Evolutionary conservation across 2,888 invertebrate species (phyloP), one percentile per base, ranked within the genome.

Genomic region (Drosophila antonietae): DNA sequence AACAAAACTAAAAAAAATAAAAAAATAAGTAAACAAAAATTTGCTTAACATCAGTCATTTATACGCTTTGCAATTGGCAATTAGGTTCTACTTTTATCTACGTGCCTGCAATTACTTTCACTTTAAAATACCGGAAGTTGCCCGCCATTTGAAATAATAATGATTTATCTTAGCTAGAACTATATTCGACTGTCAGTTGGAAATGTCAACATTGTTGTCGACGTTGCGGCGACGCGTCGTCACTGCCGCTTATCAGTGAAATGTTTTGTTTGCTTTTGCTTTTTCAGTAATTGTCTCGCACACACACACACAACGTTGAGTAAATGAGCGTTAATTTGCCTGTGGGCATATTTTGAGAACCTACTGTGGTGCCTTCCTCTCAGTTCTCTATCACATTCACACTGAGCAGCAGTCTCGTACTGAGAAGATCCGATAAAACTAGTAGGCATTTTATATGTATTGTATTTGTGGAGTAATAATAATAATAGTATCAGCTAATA

Each of bases 231-330:
- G 44, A 44, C 37, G 53, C 20, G 39, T 28, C 41, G 46, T 18
- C 15, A 35, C 10, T 35, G 33, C 35, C 10, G 52, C 68, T 78
- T 78, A 78, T 78, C 78, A 78, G 64, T n/a, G 7, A 61, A 78
- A 41, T 56, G 53, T 52, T 69, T 61, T 73, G 73, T 73, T 73
- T 80, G 74, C 51, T 73, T 52, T 61, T 75, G 72, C 58, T 76
- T 52, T 68, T 49, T 55, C 46, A 73, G 52, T 52, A 63, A 58
- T 62, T 60, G 59, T 28, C 72, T 37, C 62, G 28, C 52, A 61
- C 46, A 37, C 20, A n/a, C 15, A 68, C 57, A 58, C 46, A 55
- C 5, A 28, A 18, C 5, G 12, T 3, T 14, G 2, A 12, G 18
- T 39, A 3, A 37, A 14, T 31, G 18, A 14, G 33, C 43, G 28